Evolutionary conservation across 2,113 vertebrate genomes (phyloP).

Genomic region (Onychostruthus taczanowskii): DNA sequence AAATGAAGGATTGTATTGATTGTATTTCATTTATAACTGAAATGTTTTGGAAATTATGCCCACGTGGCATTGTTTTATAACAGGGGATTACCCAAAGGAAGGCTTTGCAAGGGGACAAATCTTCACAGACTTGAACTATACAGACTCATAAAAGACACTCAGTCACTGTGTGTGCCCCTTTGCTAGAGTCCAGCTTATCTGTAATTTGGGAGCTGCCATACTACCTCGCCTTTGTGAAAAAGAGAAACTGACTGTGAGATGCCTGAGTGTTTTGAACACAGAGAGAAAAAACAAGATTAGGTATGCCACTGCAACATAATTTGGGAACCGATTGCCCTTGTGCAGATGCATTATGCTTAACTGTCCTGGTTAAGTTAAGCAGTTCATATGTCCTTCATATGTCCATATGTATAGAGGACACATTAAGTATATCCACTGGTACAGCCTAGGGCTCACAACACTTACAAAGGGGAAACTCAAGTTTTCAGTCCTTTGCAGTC

Average conservation of each 20-base stretch:
- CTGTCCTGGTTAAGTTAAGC: background rate
- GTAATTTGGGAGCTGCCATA: accelerated
- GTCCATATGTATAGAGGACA: background rate
- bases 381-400: no score
- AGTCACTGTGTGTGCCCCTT: background rate
- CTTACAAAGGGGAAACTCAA: background rate
- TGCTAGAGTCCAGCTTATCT: background rate
- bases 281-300: background rate
- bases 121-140: background rate
- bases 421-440: background rate
- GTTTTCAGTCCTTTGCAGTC: background rate
- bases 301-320: background rate
- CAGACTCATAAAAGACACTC: background rate
- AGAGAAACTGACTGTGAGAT: background rate
- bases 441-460: background rate
- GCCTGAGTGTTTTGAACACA: background rate
- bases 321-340: background rate
- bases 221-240: no score
- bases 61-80: background rate
- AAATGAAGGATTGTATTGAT: background rate
- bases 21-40: background rate
- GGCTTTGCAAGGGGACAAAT: background rate
- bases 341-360: background rate
- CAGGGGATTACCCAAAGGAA: background rate
- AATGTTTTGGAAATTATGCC: background rate